Conservation (phyloP, 1,140 invertebrate species). For the Drosophila watanabei region DNA sequence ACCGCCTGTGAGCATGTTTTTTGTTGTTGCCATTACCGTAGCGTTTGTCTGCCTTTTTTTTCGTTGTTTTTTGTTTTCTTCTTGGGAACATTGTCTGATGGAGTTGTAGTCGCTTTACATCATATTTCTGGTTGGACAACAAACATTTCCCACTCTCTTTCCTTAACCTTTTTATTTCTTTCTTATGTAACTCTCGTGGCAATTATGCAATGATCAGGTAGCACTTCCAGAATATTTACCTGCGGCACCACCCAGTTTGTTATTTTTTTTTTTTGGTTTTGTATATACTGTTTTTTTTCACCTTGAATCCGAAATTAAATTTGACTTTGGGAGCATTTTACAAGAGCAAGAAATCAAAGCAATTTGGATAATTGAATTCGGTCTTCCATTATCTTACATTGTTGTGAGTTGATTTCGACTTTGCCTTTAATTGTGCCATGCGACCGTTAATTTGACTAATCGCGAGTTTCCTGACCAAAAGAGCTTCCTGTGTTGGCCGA, state of each 20-base stretch:
- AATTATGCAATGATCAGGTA: constrained; percentile 69
- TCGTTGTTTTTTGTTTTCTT: constrained; percentile 27
- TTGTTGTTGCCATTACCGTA: constrained; percentile 57
- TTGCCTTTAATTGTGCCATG: constrained; percentile 68
- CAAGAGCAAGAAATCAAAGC: constrained; percentile 49
- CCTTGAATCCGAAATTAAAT: constrained; percentile 63
- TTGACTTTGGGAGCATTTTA: constrained; percentile 73
- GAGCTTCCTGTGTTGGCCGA: constrained; percentile 58
- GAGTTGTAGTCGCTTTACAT: constrained; percentile 63
- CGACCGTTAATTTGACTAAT: constrained; percentile 67
- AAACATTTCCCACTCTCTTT: constrained; percentile 60
- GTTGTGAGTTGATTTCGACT: constrained; percentile 37
- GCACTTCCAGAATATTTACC: constrained; percentile 52
- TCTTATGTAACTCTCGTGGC: constrained; percentile 55
- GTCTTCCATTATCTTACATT: constrained; percentile 19
- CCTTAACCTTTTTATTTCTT: constrained; percentile 46
- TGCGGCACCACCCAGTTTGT: constrained; percentile 13
- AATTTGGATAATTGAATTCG: constrained; percentile 54
- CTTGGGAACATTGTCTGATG: constrained; percentile 46
- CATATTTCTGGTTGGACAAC: constrained; percentile 47
- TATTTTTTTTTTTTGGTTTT: background rate
- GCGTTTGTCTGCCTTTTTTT: constrained; percentile 23
- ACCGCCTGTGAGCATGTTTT: constrained; percentile 51
- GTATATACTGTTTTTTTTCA: background rate
- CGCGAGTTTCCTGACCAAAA: constrained; percentile 59